These are phyloP conservation scores for Aldabrachelys gigantea DNA, from an alignment of 2,113 vertebrate genomes.

Conservation along the genomic window DNA sequence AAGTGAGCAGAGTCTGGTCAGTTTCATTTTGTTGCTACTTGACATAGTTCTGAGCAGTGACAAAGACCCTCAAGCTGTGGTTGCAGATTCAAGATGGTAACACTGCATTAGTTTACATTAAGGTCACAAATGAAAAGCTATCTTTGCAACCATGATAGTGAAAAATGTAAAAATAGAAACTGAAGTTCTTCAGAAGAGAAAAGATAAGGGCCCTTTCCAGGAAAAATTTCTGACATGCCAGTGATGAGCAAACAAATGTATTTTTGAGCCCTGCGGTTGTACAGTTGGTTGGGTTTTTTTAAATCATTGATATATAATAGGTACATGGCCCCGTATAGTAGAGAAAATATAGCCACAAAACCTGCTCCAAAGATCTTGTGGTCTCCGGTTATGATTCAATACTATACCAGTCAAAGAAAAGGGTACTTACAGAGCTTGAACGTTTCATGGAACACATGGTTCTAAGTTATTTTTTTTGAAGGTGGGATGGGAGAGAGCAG, in stretches of 20 bases:
- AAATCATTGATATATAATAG: neutral
- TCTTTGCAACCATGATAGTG: neutral
- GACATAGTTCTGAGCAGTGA: conserved; percentile 51
- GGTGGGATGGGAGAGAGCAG: neutral
- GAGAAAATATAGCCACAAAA: neutral
- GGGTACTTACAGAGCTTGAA: neutral
- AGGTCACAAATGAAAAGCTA: conserved; percentile 27
- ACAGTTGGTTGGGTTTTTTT: neutral
- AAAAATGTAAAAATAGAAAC: neutral
- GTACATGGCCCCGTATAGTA: neutral
- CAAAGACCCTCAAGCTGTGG: conserved; percentile 42
- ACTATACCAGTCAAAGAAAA: neutral
- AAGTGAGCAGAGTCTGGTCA: conserved; percentile 43
- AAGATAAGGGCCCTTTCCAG: conserved; percentile 1
- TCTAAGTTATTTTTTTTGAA: neutral
- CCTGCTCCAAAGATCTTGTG: neutral
- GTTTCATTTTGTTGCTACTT: conserved; percentile 38
- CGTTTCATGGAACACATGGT: neutral
- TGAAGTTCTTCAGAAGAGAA: conserved; percentile 3
- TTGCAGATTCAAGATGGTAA: conserved; percentile 29
- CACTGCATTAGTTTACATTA: conserved; percentile 14
- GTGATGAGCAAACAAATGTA: neutral
- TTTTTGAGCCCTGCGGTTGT: neutral
- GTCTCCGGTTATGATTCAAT: conserved; percentile 1
- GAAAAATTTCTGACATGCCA: neutral